These are phyloP conservation scores for Phataginus tetradactyla DNA, from an alignment of 2,797 vertebrate genomes.

Conservation along the genomic window DNA sequence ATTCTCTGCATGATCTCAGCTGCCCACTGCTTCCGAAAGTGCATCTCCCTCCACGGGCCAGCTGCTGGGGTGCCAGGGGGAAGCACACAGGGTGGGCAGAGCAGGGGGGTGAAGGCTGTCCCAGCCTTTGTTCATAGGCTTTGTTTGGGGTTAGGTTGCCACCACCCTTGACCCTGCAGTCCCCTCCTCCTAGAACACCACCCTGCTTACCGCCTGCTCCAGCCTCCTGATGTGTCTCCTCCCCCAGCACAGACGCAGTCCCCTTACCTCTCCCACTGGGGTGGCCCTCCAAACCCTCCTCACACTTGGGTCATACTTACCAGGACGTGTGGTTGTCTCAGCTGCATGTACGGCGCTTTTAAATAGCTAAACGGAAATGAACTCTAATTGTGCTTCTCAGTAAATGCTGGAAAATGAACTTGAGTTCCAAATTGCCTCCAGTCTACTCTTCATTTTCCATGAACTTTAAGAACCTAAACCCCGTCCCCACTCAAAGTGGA, in stretches of 20 bases:
- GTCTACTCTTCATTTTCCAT: neutral
- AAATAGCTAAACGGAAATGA: neutral
- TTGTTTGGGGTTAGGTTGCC: neutral
- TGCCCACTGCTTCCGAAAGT: slow-evolving; percentile 71
- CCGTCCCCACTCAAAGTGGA: neutral
- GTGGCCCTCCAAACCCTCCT: no score
- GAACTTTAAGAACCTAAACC: neutral
- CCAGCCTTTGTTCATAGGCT: neutral
- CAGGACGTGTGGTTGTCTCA: neutral
- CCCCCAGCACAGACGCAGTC: neutral
- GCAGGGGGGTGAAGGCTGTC: accelerated
- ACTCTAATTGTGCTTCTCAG: neutral
- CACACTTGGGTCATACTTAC: neutral
- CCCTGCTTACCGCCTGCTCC: neutral
- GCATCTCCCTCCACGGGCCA: accelerated
- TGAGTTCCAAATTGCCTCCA: neutral
- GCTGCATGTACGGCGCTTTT: neutral
- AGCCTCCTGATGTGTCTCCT: neutral
- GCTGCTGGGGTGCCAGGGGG: neutral
- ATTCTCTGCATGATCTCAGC: slow-evolving; percentile 49
- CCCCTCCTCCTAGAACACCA: neutral
- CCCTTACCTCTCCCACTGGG: neutral
- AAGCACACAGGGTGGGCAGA: no score
- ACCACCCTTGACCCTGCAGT: neutral
- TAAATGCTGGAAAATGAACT: neutral